Evolutionary conservation across 2,797 vertebrate genomes (phyloP).

Genomic region (Gobionotothen gibberifrons): DNA sequence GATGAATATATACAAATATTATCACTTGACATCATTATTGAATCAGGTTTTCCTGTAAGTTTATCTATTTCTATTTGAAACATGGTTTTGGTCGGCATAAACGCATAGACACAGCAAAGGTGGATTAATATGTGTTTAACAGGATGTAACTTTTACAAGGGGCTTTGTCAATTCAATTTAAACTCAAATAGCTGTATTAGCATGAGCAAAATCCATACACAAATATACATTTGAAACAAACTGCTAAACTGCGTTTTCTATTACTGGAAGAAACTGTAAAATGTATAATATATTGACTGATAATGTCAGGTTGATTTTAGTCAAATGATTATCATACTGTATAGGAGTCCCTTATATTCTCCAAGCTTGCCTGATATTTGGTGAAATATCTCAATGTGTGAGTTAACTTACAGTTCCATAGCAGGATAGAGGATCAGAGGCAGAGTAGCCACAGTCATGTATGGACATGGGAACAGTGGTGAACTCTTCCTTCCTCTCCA

Average conservation of each 20-base stretch:
- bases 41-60: not conserved
- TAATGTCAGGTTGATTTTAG: no score
- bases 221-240: no score
- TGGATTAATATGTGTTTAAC: not conserved
- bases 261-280: no score
- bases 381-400: not conserved
- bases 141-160: not conserved
- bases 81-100: not conserved
- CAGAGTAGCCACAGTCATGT: slow-evolving; percentile 88
- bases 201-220: no score
- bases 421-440: slow-evolving; percentile 84
- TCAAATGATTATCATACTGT: no score
- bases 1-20: not conserved
- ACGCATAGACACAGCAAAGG: not conserved
- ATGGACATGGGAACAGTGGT: slow-evolving; percentile 84
- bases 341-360: not conserved
- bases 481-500: slow-evolving; percentile 88
- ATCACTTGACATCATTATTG: not conserved
- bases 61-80: not conserved
- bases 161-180: no score
- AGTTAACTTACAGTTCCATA: slow-evolving; percentile 83
- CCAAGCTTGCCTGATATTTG: not conserved
- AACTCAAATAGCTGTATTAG: no score
- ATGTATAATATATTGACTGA: no score
- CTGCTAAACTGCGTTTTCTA: no score